Base-by-base conservation (phyloP, 2,888 invertebrate species). In the Nomada ruficornis region DNA sequence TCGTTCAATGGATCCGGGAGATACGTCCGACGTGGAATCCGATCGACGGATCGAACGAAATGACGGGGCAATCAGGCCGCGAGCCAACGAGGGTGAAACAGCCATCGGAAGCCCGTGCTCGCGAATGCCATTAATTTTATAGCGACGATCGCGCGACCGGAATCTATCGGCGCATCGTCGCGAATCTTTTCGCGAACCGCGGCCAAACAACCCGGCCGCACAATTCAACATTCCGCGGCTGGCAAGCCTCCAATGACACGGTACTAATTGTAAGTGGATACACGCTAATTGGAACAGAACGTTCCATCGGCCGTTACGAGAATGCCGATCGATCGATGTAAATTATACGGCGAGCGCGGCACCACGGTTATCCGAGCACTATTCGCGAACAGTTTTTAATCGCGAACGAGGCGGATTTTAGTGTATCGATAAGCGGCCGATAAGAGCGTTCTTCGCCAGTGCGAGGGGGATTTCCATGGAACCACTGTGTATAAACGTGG, bases 61-160 rank as follows among this genome's bases (percentile, higher is more conserved):
- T 81, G 73, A 83, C 71, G 72, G 82, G 77, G 78, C 82, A 77
- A 82, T 86, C 74, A 71, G 74, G 68, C 75, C 60, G 76, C 57
- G 74, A 74, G 73, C 75, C 75, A 82, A 80, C 75, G 63, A 76
- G 74, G 77, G 77, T 82, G 83, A 82, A 78, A 78, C 71, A 74
- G 82, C 70, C 62, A 82, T 79, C 71, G 59, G 76, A 81, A 81
- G 75, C 71, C 57, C 70, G 60, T 63, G 80, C 55, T 60, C 69
- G 68, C 71, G 81, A 50, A 23, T 72, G 42, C 65, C 79, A 80
- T 83, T 80, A 62, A 73, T 82, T 73, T 78, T 78, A 82, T 71
- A 29, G 44, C 52, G 47, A 36, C 54, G 72, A 68, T 84, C 71
- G 62, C 63, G 57, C 63, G 52, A 44, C 70, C 47, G 5, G 64